A percentile compares a stretch with the other conserved stretches of the same genome.
These are phyloP conservation scores for Artemia franciscana DNA, from an alignment of 1,140 invertebrate genomes.

Conservation along the genomic window DNA sequence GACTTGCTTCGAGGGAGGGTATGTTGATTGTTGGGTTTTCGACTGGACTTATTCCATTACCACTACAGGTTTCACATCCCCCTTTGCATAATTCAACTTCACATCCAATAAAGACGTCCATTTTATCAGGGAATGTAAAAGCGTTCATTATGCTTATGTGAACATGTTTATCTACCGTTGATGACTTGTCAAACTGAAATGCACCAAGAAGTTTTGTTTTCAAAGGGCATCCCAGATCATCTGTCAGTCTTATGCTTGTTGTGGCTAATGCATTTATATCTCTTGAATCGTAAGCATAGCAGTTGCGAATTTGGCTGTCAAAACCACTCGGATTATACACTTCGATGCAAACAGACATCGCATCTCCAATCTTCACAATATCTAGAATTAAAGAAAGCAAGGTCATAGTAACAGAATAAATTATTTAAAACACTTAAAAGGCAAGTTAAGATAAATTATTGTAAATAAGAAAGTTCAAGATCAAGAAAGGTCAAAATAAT, in stretches of 20 bases:
- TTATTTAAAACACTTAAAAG: too few relatives aligned
- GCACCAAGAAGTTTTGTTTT: constrained; percentile 37
- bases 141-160: constrained; percentile 40
- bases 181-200: constrained; percentile 30
- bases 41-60: background rate
- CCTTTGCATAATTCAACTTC: constrained; percentile 29
- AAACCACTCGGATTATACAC: constrained; percentile 36
- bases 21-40: background rate
- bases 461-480: too few relatives aligned
- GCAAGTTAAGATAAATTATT: too few relatives aligned
- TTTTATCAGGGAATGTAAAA: constrained; percentile 43
- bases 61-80: background rate
- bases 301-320: constrained; percentile 40
- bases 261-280: constrained; percentile 32
- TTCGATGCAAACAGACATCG: constrained; percentile 41
- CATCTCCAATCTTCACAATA: constrained; percentile 40
- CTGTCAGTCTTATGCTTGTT: constrained; percentile 34
- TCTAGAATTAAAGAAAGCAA: too few relatives aligned
- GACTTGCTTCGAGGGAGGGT: background rate
- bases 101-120: constrained; percentile 43
- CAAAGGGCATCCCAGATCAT: constrained; percentile 36
- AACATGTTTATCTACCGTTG: constrained; percentile 32
- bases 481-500: too few relatives aligned
- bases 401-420: too few relatives aligned
- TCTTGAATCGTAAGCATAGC: constrained; percentile 41